phyloP scores from a whole-genome alignment of 2,888 invertebrate genomes.

The Xestia rhomboidea region DNA sequence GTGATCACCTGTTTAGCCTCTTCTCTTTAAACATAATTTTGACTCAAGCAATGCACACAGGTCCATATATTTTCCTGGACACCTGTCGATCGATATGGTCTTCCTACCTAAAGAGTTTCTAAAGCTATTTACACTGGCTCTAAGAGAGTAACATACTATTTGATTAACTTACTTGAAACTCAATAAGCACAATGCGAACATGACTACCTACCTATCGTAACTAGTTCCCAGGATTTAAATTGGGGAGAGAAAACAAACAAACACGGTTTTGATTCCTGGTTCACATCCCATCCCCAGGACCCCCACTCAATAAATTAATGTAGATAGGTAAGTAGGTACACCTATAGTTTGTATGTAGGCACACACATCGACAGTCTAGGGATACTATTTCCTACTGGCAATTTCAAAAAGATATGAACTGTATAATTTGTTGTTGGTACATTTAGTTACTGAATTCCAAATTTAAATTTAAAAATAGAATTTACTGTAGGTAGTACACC shows the following conservation, averaged over 20 bases:
- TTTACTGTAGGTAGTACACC: too few relatives aligned
- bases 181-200: conserved; percentile 37
- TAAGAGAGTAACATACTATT: conserved; percentile 24
- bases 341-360: background rate
- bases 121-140: conserved; percentile 12
- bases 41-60: background rate
- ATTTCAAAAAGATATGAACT: too few relatives aligned
- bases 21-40: background rate
- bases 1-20: too few relatives aligned
- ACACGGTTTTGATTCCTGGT: conserved; percentile 11
- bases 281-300: background rate
- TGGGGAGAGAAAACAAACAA: conserved; percentile 24
- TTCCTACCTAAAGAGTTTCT: background rate
- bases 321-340: background rate
- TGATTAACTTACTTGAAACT: conserved; percentile 25
- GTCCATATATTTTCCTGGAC: background rate
- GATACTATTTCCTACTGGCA: too few relatives aligned
- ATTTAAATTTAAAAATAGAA: too few relatives aligned
- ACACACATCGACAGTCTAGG: background rate
- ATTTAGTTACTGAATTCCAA: too few relatives aligned
- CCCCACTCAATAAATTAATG: background rate
- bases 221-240: conserved; percentile 14
- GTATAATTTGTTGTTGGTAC: too few relatives aligned
- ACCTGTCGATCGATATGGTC: background rate
- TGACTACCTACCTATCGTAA: background rate